Percentiles rank a stretch among this genome's conserved stretches.
phyloP scores from a whole-genome alignment of 2,888 invertebrate species.

The Hypena proboscidalis region DNA sequence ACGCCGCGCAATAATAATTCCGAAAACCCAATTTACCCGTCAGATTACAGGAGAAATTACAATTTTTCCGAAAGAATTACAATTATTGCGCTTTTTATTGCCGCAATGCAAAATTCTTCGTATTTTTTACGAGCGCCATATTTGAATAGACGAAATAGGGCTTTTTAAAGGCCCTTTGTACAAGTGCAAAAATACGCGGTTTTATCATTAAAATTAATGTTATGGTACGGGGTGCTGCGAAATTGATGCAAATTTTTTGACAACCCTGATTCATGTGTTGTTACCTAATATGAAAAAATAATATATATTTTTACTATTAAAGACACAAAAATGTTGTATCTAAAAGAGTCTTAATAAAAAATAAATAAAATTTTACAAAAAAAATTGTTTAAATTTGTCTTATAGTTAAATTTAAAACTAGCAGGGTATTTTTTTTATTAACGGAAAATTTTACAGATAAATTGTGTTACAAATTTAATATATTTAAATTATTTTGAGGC shows the following conservation, averaged over 20 bases:
- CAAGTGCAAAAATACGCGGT: constrained; percentile 63
- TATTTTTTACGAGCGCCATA: constrained; percentile 67
- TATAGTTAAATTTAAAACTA: too few species aligned
- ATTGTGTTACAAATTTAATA: too few species aligned
- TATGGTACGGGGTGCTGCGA: constrained; percentile 51
- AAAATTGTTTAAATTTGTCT: too few species aligned
- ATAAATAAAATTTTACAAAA: too few species aligned
- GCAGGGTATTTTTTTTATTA: too few species aligned
- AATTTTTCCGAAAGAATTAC: constrained; percentile 67
- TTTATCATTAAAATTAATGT: constrained; percentile 82
- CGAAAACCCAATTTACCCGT: constrained; percentile 62
- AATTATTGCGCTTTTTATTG: constrained; percentile 71
- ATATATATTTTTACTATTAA: too few species aligned
- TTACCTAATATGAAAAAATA: too few species aligned
- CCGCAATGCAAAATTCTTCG: constrained; percentile 62
- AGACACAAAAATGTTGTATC: too few species aligned
- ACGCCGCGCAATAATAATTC: constrained; percentile 33
- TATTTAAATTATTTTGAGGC: too few species aligned
- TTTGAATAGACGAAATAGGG: constrained; percentile 71
- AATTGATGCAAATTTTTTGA: constrained; percentile 14
- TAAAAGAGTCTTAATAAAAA: too few species aligned
- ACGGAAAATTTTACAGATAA: too few species aligned
- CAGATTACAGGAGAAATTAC: constrained; percentile 70
- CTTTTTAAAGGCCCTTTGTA: constrained; percentile 54
- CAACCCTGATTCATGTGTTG: background rate